Evolutionary conservation across 2,113 vertebrate genomes (phyloP), one percentile per base, ranked within the genome.

Genomic region (Dipodomys spectabilis): DNA sequence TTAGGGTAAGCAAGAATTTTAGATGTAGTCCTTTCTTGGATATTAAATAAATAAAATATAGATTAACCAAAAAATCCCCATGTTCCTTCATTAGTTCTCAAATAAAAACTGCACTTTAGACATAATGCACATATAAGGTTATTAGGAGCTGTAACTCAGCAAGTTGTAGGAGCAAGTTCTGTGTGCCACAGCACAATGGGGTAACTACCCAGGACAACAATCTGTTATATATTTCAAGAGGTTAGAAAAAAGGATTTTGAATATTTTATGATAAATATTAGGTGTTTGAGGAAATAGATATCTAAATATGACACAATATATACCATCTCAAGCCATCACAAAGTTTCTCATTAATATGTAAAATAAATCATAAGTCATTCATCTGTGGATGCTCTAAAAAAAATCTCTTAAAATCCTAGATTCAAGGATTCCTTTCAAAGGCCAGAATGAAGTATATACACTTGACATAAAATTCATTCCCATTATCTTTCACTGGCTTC

Each of bases 391-490:
- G 6, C 22, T 79, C 69, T 20, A 71, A 79, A 82, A 82, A 65
- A 72, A 74, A 85, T 60, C 69, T 10, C 8, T 82, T 60, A 78
- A 84, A 68, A n/a, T 64, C 60, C 82, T 62, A 88, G 62, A 64
- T 18, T 1, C 20, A 62, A 7, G 75, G 69, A 80, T 82, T 94
- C 67, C 25, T 91, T 96, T 88, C 35, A 62, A 93, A 91, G 64
- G 0, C 12, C n/a, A 75, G 22, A 53, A 85, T 79, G 19, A 92
- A 91, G 93, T 39, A 86, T 80, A 88, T 80, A 67, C 94, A 92
- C 49, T 92, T 74, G 60, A 85, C 32, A 90, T 78, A 45, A 96
- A 82, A 87, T 81, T 85, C 57, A 86, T 75, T 92, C 80, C 32
- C 25, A 57, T 79, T 92, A 49, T 92, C 65, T 68, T 65, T 32